Conservation (phyloP, 2,113 vertebrate species). For the Scomber scombrus region DNA sequence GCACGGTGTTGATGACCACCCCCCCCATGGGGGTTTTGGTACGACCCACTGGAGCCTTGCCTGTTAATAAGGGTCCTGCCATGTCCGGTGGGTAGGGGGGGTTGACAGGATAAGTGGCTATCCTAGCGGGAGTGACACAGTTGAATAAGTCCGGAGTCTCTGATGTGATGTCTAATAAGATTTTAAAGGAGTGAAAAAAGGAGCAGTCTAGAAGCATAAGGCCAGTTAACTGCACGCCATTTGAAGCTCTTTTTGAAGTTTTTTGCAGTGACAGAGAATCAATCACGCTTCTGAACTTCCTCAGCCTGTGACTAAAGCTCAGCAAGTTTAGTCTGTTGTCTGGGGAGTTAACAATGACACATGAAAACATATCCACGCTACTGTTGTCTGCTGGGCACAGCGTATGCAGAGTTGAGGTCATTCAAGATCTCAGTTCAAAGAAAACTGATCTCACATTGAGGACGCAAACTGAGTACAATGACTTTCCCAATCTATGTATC, state of each 20-base stretch:
- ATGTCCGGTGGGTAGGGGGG: conserved; percentile 72
- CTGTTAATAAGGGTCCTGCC: conserved; percentile 81
- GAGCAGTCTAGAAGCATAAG: conserved; percentile 41
- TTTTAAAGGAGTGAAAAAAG: conserved; percentile 69
- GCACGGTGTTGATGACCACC: conserved; percentile 68
- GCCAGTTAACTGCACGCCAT: conserved; percentile 63
- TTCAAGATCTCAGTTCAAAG: conserved; percentile 5
- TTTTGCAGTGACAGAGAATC: conserved; percentile 65
- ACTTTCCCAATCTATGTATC: too few species aligned
- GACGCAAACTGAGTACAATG: background rate
- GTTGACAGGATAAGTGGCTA: conserved; percentile 79
- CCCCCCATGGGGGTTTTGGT: conserved; percentile 73
- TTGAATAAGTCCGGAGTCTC: conserved; percentile 72
- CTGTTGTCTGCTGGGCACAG: conserved; percentile 23
- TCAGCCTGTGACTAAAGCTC: conserved; percentile 12
- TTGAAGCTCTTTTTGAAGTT: conserved; percentile 62
- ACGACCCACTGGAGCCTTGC: conserved; percentile 81
- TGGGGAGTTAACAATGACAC: conserved; percentile 42
- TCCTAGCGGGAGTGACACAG: conserved; percentile 75
- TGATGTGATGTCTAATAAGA: conserved; percentile 79
- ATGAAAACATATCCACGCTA: conserved; percentile 34
- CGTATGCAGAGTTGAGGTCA: background rate
- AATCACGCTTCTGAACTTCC: conserved; percentile 51
- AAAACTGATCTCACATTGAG: background rate
- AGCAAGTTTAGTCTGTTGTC: conserved; percentile 42